Conservation (phyloP, 1,140 invertebrate genomes). For the Araneus ventricosus region DNA sequence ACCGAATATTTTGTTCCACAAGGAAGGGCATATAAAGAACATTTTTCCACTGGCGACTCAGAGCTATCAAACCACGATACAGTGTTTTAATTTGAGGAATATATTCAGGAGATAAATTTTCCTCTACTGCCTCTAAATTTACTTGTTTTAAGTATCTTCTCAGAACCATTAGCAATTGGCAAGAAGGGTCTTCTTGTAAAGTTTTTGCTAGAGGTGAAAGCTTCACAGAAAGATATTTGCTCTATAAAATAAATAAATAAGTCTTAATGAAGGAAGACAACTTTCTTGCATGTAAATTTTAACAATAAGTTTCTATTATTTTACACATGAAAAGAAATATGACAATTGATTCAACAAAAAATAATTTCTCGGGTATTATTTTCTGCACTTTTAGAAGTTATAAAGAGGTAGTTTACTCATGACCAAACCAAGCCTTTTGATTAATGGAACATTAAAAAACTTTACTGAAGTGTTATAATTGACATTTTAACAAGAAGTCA, state of each 20-base stretch:
- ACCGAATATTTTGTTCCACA: slow-evolving; percentile 90
- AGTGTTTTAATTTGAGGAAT: slow-evolving; percentile 93
- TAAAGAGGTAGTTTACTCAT: too few relatives aligned
- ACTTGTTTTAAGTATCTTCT: slow-evolving; percentile 90
- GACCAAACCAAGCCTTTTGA: too few relatives aligned
- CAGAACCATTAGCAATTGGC: slow-evolving; percentile 94
- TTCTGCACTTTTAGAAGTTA: too few relatives aligned
- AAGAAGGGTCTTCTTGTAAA: slow-evolving; percentile 96
- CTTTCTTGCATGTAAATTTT: background rate
- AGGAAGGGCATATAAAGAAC: slow-evolving; percentile 95
- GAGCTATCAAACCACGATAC: slow-evolving; percentile 93
- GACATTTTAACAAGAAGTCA: too few relatives aligned
- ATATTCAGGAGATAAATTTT: slow-evolving; percentile 89
- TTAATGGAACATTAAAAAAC: too few relatives aligned
- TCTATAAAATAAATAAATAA: slow-evolving; percentile 82
- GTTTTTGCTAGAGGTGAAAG: slow-evolving; percentile 93
- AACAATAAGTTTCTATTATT: background rate
- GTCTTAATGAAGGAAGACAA: background rate
- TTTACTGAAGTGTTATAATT: too few relatives aligned
- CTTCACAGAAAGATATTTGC: slow-evolving; percentile 89
- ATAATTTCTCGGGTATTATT: too few relatives aligned
- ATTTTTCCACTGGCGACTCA: slow-evolving; percentile 98
- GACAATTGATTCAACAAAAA: too few relatives aligned
- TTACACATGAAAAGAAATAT: too few relatives aligned
- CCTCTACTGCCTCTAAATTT: slow-evolving; percentile 88